These are phyloP conservation scores for Hipposideros larvatus DNA, from an alignment of 2,797 vertebrate species.

Conservation along the genomic window DNA sequence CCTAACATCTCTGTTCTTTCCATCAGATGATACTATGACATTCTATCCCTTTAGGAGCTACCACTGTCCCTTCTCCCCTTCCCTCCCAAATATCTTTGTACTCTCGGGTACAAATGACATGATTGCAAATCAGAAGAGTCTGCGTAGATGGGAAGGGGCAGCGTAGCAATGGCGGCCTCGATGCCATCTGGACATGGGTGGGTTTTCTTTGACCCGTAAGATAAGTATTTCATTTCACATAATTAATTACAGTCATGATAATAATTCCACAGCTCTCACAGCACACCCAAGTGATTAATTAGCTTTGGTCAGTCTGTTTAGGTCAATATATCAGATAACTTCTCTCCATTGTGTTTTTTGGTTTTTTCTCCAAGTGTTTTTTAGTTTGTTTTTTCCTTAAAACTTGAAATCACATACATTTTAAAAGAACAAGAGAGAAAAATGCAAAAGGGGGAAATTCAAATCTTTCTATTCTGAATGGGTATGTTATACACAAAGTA, in stretches of 20 bases:
- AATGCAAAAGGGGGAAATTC: not conserved
- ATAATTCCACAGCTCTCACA: not conserved
- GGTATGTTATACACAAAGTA: not conserved
- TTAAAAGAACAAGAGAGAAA: not conserved
- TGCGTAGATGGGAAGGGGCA: not conserved
- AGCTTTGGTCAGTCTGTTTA: not conserved
- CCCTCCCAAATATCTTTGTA: fast-evolving
- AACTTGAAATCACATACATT: not conserved
- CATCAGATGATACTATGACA: not conserved
- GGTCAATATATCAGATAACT: not conserved
- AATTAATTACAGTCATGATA: too few relatives aligned
- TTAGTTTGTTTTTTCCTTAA: not conserved
- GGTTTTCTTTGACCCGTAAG: not conserved
- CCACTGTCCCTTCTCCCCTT: fast-evolving
- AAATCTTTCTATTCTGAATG: not conserved
- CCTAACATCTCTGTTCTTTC: not conserved
- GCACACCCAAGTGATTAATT: not conserved
- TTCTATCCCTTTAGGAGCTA: not conserved
- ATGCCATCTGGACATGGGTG: not conserved
- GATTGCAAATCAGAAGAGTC: not conserved
- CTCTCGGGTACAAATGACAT: not conserved
- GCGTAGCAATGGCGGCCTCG: not conserved
- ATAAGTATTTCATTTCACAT: not conserved
- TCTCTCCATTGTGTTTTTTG: not conserved
- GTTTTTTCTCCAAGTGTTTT: not conserved